Evolutionary conservation across 2,888 invertebrate genomes (phyloP).

Genomic region (Therioaphis trifolii): DNA sequence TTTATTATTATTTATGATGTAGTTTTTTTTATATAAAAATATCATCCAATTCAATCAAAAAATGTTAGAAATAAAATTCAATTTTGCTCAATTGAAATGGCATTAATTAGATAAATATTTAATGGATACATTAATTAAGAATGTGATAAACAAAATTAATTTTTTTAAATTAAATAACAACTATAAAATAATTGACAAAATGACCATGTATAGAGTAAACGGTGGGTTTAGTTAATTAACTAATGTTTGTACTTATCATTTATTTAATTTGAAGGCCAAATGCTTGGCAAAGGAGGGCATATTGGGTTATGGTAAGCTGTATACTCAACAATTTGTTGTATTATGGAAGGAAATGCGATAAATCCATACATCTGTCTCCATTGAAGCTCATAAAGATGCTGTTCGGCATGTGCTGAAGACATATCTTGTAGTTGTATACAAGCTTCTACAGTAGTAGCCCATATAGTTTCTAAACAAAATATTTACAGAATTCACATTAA

Average conservation of each 20-base stretch:
- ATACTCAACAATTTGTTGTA: conserved; percentile 67
- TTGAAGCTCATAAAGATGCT: conserved; percentile 69
- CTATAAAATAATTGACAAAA: conserved; percentile 42
- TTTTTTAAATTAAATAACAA: conserved; percentile 4
- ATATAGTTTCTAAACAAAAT: conserved; percentile 73
- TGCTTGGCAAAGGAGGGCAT: conserved; percentile 51
- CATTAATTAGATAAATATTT: too few relatives aligned
- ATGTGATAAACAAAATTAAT: background rate
- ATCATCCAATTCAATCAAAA: too few relatives aligned
- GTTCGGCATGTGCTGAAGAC: conserved; percentile 68
- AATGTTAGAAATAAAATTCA: too few relatives aligned
- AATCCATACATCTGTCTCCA: conserved; percentile 70
- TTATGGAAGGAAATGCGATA: conserved; percentile 66
- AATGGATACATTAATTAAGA: background rate
- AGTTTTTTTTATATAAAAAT: too few relatives aligned
- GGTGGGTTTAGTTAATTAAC: conserved; percentile 17
- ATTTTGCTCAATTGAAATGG: too few relatives aligned
- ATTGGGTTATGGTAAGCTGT: conserved; percentile 42
- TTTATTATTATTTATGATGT: too few relatives aligned
- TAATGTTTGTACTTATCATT: conserved; percentile 44
- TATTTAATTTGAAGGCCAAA: conserved; percentile 52
- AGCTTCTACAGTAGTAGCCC: conserved; percentile 75
- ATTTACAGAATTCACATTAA: too few relatives aligned
- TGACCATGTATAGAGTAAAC: conserved; percentile 18
- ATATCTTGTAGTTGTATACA: conserved; percentile 73